Evolutionary conservation across 2,797 vertebrate genomes (phyloP).

Genomic region (Intellagama lesueurii): DNA sequence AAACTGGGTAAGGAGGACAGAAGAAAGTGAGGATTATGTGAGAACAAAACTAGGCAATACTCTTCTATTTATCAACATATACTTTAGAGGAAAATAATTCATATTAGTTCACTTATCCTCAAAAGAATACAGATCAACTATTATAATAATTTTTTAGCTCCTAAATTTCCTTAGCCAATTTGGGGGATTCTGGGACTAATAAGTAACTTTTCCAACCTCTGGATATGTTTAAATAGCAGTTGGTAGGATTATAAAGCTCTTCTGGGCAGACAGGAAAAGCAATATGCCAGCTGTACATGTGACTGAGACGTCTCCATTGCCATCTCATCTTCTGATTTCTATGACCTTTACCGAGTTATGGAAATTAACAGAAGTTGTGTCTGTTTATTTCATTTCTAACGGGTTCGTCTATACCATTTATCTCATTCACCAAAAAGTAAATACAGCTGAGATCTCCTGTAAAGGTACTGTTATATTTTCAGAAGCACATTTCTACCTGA

Average conservation of each 20-base stretch:
- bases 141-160: no score
- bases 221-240: background rate
- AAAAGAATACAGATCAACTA: background rate
- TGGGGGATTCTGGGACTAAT: no score
- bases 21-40: background rate
- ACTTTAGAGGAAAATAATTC: background rate
- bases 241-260: background rate
- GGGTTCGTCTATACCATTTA: background rate
- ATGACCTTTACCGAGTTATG: background rate
- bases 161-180: no score
- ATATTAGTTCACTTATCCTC: background rate
- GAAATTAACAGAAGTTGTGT: background rate
- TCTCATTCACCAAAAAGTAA: background rate
- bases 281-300: background rate
- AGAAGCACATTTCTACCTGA: slow-evolving; percentile 83
- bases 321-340: background rate
- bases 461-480: slow-evolving; percentile 5
- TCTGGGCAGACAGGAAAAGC: background rate
- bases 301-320: background rate
- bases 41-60: slow-evolving; percentile 18
- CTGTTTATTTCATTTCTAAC: background rate
- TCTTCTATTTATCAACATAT: background rate
- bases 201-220: no score
- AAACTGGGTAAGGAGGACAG: background rate
- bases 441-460: no score